Percentiles rank a stretch among this genome's conserved stretches.
Conservation (phyloP, 1,140 invertebrate genomes). For the Xylocopa sonorina region DNA sequence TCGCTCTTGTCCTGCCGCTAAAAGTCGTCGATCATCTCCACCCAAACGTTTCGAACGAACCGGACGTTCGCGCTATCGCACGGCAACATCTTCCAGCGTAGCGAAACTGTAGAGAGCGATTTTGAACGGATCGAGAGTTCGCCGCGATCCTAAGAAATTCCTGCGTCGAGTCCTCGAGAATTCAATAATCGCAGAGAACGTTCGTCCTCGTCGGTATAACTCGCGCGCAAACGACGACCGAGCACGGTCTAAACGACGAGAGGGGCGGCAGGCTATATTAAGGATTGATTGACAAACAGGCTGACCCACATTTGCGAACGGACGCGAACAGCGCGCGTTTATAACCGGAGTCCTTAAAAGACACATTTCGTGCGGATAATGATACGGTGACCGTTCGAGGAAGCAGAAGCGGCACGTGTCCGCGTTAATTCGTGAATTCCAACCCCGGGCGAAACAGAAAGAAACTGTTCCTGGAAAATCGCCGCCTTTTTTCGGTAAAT, state of each 20-base stretch:
- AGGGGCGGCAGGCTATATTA: constrained; percentile 54
- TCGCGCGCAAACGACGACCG: constrained; percentile 8
- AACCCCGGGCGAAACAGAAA: constrained; percentile 11
- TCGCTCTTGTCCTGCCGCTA: constrained; percentile 68
- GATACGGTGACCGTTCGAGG: constrained; percentile 17
- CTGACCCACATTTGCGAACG: constrained; percentile 63
- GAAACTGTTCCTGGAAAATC: constrained; percentile 40
- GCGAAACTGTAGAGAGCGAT: too few species aligned
- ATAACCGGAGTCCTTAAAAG: constrained; percentile 48
- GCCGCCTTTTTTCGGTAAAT: constrained; percentile 50
- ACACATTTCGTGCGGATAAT: constrained; percentile 64
- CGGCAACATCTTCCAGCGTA: too few species aligned
- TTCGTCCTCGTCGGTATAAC: constrained; percentile 25
- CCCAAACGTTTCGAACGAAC: constrained; percentile 21
- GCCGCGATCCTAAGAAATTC: background rate
- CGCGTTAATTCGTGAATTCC: constrained; percentile 53
- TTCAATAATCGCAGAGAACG: constrained; percentile 28
- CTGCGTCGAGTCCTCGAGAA: background rate
- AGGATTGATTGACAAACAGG: constrained; percentile 67
- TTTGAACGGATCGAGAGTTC: too few species aligned
- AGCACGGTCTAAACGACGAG: constrained; percentile 22
- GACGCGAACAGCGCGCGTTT: constrained; percentile 46
- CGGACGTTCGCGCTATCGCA: constrained; percentile 1
- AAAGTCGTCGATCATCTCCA: constrained; percentile 33
- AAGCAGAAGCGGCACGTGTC: constrained; percentile 55